Percentiles rank a stretch among this genome's conserved stretches.
These are phyloP conservation scores for Nowickia ferox DNA, from an alignment of 2,888 invertebrate species.

Conservation along the genomic window DNA sequence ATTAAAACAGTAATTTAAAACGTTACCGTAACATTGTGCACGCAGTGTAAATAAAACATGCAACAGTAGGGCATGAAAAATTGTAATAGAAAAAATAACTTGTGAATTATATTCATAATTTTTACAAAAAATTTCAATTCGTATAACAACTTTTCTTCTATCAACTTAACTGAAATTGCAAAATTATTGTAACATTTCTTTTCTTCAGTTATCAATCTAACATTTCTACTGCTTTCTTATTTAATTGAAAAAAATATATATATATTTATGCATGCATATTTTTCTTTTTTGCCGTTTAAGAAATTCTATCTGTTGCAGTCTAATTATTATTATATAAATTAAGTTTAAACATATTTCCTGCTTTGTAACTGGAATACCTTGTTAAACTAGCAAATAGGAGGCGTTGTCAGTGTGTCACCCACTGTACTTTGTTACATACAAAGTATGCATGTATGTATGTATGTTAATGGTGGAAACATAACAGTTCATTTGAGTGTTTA, in stretches of 20 bases:
- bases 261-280: neutral
- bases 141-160: neutral
- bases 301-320: conserved; percentile 43
- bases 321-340: conserved; percentile 5
- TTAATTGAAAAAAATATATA: neutral
- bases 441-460: neutral
- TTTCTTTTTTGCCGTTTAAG: neutral
- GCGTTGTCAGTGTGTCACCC: conserved; percentile 40
- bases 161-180: neutral
- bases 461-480: conserved; percentile 35
- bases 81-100: neutral
- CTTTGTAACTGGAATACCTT: conserved; percentile 19
- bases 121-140: neutral
- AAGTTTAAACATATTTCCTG: conserved; percentile 32
- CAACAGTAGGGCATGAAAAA: conserved; percentile 29
- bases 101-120: neutral
- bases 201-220: neutral
- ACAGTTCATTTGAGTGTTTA: conserved; percentile 44
- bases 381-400: neutral
- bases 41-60: conserved; percentile 24
- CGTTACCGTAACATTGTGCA: conserved; percentile 20
- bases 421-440: conserved; percentile 50
- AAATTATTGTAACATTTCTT: conserved; percentile 5
- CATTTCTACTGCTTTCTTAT: neutral
- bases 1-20: conserved; percentile 33